phyloP scores from a whole-genome alignment of 2,113 vertebrate genomes.

The Taurulus bubalis region DNA sequence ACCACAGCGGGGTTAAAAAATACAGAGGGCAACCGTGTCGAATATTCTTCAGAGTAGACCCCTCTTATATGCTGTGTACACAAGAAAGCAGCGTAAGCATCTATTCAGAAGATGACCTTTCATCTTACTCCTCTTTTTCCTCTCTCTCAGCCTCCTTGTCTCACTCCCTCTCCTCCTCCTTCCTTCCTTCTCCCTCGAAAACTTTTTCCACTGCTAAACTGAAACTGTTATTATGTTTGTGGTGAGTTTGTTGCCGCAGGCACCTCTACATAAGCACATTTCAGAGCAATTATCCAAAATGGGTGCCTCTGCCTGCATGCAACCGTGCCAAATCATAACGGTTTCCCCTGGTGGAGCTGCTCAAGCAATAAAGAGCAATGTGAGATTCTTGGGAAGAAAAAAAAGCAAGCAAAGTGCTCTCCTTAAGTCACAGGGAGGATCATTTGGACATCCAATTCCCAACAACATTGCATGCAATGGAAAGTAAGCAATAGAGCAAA shows the following conservation, averaged over 20 bases:
- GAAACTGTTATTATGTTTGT: conserved; percentile 75
- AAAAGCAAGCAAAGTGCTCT: conserved; percentile 34
- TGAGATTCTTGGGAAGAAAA: conserved; percentile 69
- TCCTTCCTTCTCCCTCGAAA: conserved; percentile 35
- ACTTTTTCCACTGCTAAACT: conserved; percentile 55
- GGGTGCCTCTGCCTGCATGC: conserved; percentile 69
- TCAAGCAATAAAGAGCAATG: conserved; percentile 71
- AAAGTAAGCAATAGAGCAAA: conserved; percentile 18
- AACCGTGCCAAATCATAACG: conserved; percentile 71
- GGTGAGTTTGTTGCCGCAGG: conserved; percentile 71
- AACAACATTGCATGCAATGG: conserved; percentile 18
- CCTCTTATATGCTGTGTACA: not conserved
- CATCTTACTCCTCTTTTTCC: conserved; percentile 24
- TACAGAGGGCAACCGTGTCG: conserved; percentile 45
- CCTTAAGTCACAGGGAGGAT: conserved; percentile 37
- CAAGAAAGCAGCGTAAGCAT: conserved; percentile 45
- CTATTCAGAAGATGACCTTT: conserved; percentile 39
- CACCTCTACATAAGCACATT: conserved; percentile 75
- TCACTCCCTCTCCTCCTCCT: conserved; percentile 12
- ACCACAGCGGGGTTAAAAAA: conserved; percentile 34
- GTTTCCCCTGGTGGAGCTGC: conserved; percentile 63
- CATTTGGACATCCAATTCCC: conserved; percentile 47
- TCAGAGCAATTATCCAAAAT: conserved; percentile 80
- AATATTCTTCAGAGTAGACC: conserved; percentile 36
- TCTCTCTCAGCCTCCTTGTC: not conserved